Base-by-base conservation (phyloP, 2,888 invertebrate genomes). In the Notocelia uddmanniana region DNA sequence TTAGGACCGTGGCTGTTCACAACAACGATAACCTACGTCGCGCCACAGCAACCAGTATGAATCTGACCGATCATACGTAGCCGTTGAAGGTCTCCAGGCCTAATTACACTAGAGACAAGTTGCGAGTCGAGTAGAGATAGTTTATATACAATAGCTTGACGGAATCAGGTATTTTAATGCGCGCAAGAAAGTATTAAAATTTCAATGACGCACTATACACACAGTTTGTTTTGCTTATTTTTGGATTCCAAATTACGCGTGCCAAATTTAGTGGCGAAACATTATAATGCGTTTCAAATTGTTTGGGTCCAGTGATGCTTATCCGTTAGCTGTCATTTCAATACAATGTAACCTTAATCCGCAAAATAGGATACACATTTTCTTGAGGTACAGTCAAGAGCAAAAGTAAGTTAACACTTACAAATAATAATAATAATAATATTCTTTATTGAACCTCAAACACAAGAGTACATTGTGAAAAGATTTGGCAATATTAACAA, bases 151-250 rank as follows among this genome's bases (percentile, higher is more conserved):
- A 5, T 45, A n/a, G 45, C n/a, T 62, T 72, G 54, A 59, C 50
- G 19, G 34, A 59, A 48, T 31, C 59, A 59, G 64, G 71, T 60
- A 66, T 58, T 41, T 71, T 71, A 67, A 71, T 71, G 70, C 59
- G 59, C 66, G 63, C 71, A 45, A 34, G 59, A 71, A 64, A 69
- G 58, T n/a, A 57, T 60, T 71, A 54, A 66, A 71, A 71, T 21
- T 66, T 71, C 45, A 71, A 71, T 55, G 60, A 45, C 57, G 66
- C 62, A 45, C 52, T 58, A 45, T 66, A 50, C 11, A 54, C 21
- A 64, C 52, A 64, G 19, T 64, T 37, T 21, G 15, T 63, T 63
- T 26, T 63, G 34, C 5, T 34, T 10, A 6, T n/a, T 48, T 48
- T 62, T 37, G 21, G 19, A 54, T 23, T 6, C 11, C 64, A 37